A percentile compares a stretch with the other conserved stretches of the same genome.
These are phyloP conservation scores for Neogobius melanostomus DNA, from an alignment of 2,113 vertebrate species.

Conservation along the genomic window DNA sequence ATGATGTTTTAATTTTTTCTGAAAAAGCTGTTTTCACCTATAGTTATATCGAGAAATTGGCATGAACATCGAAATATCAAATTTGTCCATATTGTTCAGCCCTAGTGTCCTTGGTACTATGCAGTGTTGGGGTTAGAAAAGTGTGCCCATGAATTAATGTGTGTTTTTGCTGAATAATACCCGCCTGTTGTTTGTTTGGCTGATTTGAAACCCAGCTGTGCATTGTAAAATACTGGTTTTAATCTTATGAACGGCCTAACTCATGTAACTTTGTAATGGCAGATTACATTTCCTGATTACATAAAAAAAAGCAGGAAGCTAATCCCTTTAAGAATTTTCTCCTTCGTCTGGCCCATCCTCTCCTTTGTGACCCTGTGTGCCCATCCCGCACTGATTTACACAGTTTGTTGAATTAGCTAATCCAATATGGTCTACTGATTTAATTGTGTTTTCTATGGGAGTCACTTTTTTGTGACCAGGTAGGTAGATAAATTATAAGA, in stretches of 20 bases:
- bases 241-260: not conserved
- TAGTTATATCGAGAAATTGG: too few species aligned
- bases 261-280: not conserved
- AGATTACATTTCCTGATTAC: constrained; percentile 5
- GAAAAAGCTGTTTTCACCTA: not conserved
- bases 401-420: constrained; percentile 44
- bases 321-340: not conserved
- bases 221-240: not conserved
- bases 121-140: too few species aligned
- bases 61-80: too few species aligned
- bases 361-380: not conserved
- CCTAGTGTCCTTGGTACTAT: too few species aligned
- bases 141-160: not conserved
- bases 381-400: constrained; percentile 20
- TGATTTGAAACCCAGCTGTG: not conserved
- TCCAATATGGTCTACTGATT: constrained; percentile 27
- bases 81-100: too few species aligned
- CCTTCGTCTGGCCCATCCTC: not conserved
- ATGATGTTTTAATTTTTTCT: not conserved
- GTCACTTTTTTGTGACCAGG: constrained; percentile 8
- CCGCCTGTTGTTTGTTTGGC: not conserved
- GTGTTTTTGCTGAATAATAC: not conserved
- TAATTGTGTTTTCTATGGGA: constrained; percentile 42
- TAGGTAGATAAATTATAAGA: too few species aligned
- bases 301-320: constrained; percentile 6